These are phyloP conservation scores for Regulus satrapa DNA, from an alignment of 2,113 vertebrate genomes.

Conservation along the genomic window DNA sequence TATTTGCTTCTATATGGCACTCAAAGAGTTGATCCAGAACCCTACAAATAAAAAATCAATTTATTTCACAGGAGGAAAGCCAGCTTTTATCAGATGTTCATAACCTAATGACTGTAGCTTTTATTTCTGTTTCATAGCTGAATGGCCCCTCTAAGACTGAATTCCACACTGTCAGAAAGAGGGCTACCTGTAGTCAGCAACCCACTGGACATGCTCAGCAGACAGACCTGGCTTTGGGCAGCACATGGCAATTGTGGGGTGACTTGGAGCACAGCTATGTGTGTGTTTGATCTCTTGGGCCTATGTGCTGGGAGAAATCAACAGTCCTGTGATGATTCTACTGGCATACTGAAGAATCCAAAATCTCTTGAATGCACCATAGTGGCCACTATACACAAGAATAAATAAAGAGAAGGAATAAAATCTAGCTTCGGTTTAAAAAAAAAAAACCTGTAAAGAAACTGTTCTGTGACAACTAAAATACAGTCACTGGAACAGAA, in stretches of 20 bases:
- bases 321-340: not conserved
- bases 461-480: not conserved
- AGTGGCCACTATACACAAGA: not conserved
- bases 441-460: not conserved
- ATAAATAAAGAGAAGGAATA: not conserved
- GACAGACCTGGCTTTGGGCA: not conserved
- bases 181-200: not conserved
- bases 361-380: not conserved
- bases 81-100: not conserved
- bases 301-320: not conserved
- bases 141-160: not conserved
- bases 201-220: not conserved
- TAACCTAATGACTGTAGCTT: not conserved
- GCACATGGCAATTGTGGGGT: not conserved
- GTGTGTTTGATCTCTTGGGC: not conserved
- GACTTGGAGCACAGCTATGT: not conserved
- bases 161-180: not conserved
- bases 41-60: conserved; percentile 56
- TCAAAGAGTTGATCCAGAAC: conserved; percentile 76
- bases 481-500: not conserved
- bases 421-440: not conserved
- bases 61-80: not conserved
- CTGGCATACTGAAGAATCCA: not conserved
- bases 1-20: conserved; percentile 72
- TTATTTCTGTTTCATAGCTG: not conserved